Evolutionary conservation across 2,888 invertebrate genomes (phyloP).

Genomic region (Yponomeuta sedellus): DNA sequence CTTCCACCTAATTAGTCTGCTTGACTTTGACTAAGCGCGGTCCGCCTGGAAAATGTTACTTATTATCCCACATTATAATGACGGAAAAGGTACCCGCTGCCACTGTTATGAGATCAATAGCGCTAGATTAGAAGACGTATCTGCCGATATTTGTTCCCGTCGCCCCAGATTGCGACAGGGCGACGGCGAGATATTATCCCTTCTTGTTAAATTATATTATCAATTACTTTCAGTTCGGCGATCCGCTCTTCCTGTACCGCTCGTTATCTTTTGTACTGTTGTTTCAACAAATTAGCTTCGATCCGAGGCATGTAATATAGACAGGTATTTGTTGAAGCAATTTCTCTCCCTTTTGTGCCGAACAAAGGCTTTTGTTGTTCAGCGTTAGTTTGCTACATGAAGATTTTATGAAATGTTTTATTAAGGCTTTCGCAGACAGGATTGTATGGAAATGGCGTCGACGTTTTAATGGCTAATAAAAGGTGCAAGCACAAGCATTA

Average conservation of each 20-base stretch:
- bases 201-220: slow-evolving; percentile 65
- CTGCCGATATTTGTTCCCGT: slow-evolving; percentile 58
- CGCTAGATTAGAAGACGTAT: slow-evolving; percentile 46
- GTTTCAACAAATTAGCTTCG: slow-evolving; percentile 30
- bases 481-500: background rate
- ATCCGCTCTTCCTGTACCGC: slow-evolving; percentile 29
- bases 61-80: slow-evolving; percentile 13
- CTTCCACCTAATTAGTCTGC: background rate
- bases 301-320: slow-evolving; percentile 24
- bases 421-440: background rate
- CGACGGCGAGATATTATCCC: slow-evolving; percentile 62
- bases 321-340: slow-evolving; percentile 16
- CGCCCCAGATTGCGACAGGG: slow-evolving; percentile 49
- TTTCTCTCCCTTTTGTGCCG: slow-evolving; percentile 22
- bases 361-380: slow-evolving; percentile 22
- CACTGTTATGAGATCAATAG: slow-evolving; percentile 36
- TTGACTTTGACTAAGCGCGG: slow-evolving; percentile 4
- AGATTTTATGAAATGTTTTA: slow-evolving; percentile 13
- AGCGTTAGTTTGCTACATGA: slow-evolving; percentile 12
- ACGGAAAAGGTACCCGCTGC: background rate
- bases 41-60: background rate
- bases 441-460: background rate
- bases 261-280: slow-evolving; percentile 48
- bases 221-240: slow-evolving; percentile 56
- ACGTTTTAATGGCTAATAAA: background rate